A percentile compares a stretch with the other conserved stretches of the same genome.
These are phyloP conservation scores for Leistus spinibarbis DNA, from an alignment of 2,888 invertebrate genomes.

Conservation along the genomic window DNA sequence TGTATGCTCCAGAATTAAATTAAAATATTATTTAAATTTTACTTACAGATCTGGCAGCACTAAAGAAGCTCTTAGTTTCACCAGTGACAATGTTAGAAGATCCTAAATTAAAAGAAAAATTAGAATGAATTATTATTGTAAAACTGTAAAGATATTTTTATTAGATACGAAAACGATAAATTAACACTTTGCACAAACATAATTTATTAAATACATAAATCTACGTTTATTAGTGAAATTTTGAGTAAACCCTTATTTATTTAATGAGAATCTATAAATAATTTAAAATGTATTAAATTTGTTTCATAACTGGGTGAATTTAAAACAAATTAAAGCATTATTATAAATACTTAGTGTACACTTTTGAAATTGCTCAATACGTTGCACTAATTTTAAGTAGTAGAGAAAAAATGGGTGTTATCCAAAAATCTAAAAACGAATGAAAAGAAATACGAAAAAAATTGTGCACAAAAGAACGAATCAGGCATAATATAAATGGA, in stretches of 20 bases:
- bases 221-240: no score
- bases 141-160: slow-evolving; percentile 12
- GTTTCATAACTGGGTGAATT: no score
- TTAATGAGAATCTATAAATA: no score
- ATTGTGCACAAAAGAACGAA: no score
- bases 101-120: slow-evolving; percentile 55
- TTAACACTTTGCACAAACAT: no score
- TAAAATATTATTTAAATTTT: slow-evolving; percentile 14
- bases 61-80: slow-evolving; percentile 90
- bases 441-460: no score
- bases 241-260: no score
- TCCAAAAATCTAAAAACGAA: no score
- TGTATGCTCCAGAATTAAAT: no score
- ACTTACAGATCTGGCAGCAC: slow-evolving; percentile 86
- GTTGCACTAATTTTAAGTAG: not conserved
- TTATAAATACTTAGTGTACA: not conserved
- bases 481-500: slow-evolving; percentile 55
- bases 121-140: slow-evolving; percentile 3
- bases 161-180: not conserved
- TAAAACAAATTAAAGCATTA: no score
- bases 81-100: slow-evolving; percentile 88
- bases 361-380: not conserved
- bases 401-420: no score
- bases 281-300: no score
- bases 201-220: not conserved